phyloP scores from a whole-genome alignment of 2,797 vertebrate genomes.

The Myotis findleyi region DNA sequence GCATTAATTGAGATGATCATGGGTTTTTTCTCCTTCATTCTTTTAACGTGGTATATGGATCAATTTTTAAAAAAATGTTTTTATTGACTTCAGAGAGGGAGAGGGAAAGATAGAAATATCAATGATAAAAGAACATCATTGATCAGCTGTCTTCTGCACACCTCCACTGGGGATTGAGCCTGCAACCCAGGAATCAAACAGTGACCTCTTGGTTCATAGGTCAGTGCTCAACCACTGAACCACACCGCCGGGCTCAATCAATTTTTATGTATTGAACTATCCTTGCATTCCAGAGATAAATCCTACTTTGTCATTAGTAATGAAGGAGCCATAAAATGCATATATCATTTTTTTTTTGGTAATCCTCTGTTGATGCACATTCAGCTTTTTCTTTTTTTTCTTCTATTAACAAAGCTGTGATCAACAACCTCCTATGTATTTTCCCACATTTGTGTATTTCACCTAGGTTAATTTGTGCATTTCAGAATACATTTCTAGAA shows the following conservation, averaged over 20 bases:
- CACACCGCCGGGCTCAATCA: no score
- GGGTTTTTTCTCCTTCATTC: neutral
- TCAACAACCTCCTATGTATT: neutral
- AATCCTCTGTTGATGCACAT: neutral
- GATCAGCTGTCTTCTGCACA: no score
- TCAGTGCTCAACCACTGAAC: no score
- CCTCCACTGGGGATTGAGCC: no score
- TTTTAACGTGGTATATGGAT: neutral
- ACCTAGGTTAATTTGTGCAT: neutral
- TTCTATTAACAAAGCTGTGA: neutral
- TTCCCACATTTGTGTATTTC: neutral
- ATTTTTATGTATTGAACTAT: neutral
- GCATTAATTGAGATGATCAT: neutral
- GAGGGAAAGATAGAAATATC: no score
- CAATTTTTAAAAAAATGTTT: neutral
- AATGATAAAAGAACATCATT: no score
- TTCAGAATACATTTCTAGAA: slow-evolving; percentile 30
- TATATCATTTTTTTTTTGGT: neutral
- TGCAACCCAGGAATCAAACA: no score
- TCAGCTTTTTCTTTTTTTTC: neutral
- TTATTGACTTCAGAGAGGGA: no score
- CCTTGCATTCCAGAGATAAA: neutral
- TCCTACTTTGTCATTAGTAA: neutral
- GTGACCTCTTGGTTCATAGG: no score
- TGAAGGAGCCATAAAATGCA: neutral